Conservation (phyloP, 2,113 vertebrate species). For the Brienomyrus longianalis region DNA sequence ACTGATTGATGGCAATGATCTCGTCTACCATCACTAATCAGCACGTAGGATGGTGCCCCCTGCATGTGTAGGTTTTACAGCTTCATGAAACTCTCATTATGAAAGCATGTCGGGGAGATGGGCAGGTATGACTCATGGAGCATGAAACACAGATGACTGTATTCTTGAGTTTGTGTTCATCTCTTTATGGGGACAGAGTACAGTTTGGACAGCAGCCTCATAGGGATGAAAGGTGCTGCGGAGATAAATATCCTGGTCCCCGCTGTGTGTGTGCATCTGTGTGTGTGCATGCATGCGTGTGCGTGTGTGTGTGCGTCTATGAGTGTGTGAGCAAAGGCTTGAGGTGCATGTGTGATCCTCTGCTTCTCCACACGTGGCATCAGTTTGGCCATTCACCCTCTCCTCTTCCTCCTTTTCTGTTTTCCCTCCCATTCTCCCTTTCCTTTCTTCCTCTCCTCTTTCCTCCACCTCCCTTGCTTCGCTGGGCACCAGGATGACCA, state of each 20-base stretch:
- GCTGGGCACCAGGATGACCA: conserved; percentile 65
- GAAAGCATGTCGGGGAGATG: no score
- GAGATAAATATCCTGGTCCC: neutral
- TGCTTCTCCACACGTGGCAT: neutral
- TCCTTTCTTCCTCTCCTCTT: neutral
- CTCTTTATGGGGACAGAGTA: neutral
- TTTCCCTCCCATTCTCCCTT: neutral
- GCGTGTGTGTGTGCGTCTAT: no score
- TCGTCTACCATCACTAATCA: neutral
- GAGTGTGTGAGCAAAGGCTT: neutral
- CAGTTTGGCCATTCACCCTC: neutral
- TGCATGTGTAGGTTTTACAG: no score
- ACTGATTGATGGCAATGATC: neutral
- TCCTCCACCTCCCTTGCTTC: conserved; percentile 43
- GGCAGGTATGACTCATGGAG: no score
- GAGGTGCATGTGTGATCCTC: neutral
- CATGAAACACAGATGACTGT: neutral
- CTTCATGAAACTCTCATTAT: no score
- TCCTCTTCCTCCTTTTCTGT: neutral
- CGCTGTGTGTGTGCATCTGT: neutral
- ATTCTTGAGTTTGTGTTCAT: neutral
- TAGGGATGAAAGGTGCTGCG: neutral
- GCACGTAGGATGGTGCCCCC: neutral
- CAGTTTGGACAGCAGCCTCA: neutral
- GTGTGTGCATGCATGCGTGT: no score